Conservation (phyloP, 2,888 invertebrate genomes). For the Hydrotaea cyrtoneurina region DNA sequence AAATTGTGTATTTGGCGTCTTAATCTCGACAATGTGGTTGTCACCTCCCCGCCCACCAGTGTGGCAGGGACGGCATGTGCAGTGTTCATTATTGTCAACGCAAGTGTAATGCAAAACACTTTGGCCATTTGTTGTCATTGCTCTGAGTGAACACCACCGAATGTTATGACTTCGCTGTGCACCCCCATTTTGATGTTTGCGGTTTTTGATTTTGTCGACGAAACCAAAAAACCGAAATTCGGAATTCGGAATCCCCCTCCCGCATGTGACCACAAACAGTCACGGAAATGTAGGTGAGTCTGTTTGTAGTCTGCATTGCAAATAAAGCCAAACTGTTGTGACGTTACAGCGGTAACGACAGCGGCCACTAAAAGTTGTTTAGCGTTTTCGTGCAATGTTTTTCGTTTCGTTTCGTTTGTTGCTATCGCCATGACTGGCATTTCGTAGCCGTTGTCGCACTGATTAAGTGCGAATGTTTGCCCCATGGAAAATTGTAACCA, state of each 20-base stretch:
- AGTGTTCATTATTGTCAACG: too few species aligned
- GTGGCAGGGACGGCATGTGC: background rate
- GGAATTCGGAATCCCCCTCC: background rate
- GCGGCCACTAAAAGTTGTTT: conserved; percentile 1
- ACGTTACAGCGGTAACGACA: background rate
- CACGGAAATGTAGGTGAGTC: background rate
- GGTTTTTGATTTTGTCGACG: conserved; percentile 21
- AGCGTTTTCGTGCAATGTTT: background rate
- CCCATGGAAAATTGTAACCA: background rate
- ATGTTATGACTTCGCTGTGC: background rate
- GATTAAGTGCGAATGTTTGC: conserved; percentile 18
- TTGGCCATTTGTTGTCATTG: background rate
- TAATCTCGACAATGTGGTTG: background rate
- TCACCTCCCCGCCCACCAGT: background rate
- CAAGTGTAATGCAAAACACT: background rate
- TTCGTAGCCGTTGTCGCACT: background rate
- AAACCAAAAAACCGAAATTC: background rate
- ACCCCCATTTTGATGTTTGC: background rate
- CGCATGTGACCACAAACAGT: conserved; percentile 18
- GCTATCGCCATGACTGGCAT: conserved; percentile 1
- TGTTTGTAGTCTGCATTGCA: background rate
- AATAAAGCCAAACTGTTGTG: background rate
- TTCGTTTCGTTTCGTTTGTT: background rate
- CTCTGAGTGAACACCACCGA: background rate
- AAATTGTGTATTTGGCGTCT: background rate